Evolutionary conservation across 2,797 vertebrate species (phyloP).

Genomic region (Prunella strophiata): DNA sequence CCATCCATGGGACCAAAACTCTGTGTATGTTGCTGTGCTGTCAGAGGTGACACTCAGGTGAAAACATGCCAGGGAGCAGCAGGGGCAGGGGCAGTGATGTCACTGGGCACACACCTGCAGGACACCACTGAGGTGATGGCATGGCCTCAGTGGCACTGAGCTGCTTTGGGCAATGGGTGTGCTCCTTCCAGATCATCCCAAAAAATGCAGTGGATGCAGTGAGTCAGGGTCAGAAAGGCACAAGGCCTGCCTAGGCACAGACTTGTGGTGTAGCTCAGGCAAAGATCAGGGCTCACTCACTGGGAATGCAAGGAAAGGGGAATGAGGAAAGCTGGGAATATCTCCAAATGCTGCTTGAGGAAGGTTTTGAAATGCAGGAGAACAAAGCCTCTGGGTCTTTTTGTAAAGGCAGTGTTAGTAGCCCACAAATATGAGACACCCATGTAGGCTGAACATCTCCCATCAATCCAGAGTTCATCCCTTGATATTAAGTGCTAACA

Average conservation of each 20-base stretch:
- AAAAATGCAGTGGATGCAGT: not conserved
- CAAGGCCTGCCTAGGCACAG: not conserved
- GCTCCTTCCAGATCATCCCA: not conserved
- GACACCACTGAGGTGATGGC: rapidly evolving
- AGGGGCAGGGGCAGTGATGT: not conserved
- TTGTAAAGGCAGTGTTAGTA: not conserved
- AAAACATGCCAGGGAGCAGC: not conserved
- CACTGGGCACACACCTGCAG: not conserved
- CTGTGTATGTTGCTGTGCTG: not conserved
- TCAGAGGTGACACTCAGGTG: not conserved
- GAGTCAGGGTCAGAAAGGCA: not conserved
- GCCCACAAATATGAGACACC: not conserved
- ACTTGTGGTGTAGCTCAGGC: not conserved
- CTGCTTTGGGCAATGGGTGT: rapidly evolving
- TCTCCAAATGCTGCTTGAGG: not conserved
- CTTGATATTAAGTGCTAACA: not conserved
- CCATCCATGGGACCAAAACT: not conserved
- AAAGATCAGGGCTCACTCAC: not conserved
- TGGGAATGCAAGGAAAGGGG: not conserved
- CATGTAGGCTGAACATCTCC: not conserved
- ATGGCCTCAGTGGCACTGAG: not conserved
- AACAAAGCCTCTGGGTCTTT: not conserved
- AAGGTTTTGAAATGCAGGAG: not conserved
- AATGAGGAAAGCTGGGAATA: not conserved
- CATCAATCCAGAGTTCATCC: not conserved